phyloP scores from a whole-genome alignment of 2,113 vertebrate species.

The Dasypus novemcinctus region DNA sequence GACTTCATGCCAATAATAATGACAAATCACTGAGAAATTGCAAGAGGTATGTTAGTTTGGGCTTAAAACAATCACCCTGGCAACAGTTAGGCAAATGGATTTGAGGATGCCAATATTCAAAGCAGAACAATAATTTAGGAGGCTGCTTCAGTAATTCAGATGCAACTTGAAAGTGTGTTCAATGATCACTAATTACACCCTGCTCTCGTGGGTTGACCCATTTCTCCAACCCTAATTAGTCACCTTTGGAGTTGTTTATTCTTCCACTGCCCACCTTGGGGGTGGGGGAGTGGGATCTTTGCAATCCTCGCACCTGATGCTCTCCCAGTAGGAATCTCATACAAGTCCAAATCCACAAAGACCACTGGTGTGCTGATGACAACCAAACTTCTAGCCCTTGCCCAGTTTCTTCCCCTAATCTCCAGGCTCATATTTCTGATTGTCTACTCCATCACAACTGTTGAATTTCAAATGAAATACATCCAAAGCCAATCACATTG shows the following conservation, averaged over 20 bases:
- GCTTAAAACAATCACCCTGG: background rate
- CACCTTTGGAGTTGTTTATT: background rate
- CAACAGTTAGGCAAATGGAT: background rate
- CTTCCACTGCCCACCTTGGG: background rate
- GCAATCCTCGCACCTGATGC: background rate
- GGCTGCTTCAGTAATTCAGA: background rate
- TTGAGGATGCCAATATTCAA: background rate
- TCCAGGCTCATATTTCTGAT: constrained; percentile 12
- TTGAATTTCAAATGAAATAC: background rate
- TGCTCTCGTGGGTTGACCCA: background rate
- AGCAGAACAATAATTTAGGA: background rate
- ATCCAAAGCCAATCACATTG: constrained; percentile 12
- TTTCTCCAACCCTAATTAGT: background rate
- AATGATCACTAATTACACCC: background rate
- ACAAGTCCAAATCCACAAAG: background rate
- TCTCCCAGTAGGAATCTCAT: background rate
- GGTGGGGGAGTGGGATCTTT: background rate
- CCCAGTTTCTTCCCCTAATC: background rate
- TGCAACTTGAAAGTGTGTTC: background rate
- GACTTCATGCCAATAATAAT: background rate
- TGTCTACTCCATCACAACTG: background rate
- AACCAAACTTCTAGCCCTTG: background rate
- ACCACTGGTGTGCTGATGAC: background rate
- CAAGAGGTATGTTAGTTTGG: background rate
- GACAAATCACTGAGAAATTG: background rate